Conservation (phyloP, 2,113 vertebrate genomes). For the Asarcornis scutulata region DNA sequence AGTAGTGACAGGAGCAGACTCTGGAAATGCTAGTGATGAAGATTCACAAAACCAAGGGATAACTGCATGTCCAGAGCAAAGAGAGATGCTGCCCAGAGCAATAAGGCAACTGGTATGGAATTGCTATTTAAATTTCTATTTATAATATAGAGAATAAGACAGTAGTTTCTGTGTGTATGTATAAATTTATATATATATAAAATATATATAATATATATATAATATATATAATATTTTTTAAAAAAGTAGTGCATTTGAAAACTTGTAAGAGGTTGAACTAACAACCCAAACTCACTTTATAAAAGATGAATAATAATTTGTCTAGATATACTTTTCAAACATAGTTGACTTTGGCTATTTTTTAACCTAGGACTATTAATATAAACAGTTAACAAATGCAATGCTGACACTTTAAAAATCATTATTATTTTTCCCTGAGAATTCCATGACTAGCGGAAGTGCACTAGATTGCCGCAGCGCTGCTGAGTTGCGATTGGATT, state of each 20-base stretch:
- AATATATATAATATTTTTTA: too few relatives aligned
- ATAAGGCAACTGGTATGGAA: constrained; percentile 76
- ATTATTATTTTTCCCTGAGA: constrained; percentile 55
- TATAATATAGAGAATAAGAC: neutral
- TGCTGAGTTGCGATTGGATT: constrained; percentile 56
- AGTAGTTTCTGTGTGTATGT: neutral
- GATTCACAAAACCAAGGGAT: constrained; percentile 77
- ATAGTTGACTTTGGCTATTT: neutral
- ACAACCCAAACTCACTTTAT: neutral
- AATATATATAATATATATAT: too few relatives aligned
- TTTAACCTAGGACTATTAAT: neutral
- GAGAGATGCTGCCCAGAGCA: constrained; percentile 66
- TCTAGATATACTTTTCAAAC: neutral
- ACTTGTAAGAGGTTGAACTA: neutral
- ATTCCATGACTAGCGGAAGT: constrained; percentile 61
- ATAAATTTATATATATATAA: too few relatives aligned
- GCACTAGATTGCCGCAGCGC: neutral
- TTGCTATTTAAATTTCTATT: neutral
- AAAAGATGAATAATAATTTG: neutral
- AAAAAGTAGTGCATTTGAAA: neutral
- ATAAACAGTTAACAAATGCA: neutral
- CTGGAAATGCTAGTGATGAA: constrained; percentile 83
- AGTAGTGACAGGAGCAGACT: constrained; percentile 82
- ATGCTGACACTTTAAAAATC: neutral
- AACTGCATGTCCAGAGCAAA: constrained; percentile 37